A percentile compares a stretch with the other conserved stretches of the same genome.
These are phyloP conservation scores for Nephotettix cincticeps DNA, from an alignment of 1,140 invertebrate genomes.

Conservation along the genomic window DNA sequence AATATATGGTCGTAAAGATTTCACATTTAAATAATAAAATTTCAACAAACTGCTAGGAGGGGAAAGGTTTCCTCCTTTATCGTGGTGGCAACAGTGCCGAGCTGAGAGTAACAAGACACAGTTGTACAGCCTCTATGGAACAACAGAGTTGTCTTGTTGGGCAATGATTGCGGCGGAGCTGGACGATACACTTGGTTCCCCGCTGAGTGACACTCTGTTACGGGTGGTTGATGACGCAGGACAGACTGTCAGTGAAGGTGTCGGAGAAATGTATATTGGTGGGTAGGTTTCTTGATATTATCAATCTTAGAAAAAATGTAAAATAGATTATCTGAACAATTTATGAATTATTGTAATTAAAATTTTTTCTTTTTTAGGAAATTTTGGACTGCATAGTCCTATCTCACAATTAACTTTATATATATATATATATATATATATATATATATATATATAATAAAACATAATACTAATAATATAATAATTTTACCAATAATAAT, in stretches of 20 bases:
- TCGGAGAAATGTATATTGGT: slow-evolving; percentile 62
- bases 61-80: slow-evolving; percentile 54
- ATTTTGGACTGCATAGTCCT: too few relatives aligned
- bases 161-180: slow-evolving; percentile 61
- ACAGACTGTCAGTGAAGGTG: slow-evolving; percentile 32
- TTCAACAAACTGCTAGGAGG: slow-evolving; percentile 44
- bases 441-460: too few relatives aligned
- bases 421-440: too few relatives aligned
- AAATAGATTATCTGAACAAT: too few relatives aligned
- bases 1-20: neutral
- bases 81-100: slow-evolving; percentile 49
- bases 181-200: slow-evolving; percentile 54
- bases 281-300: too few relatives aligned
- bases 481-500: too few relatives aligned
- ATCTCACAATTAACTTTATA: too few relatives aligned
- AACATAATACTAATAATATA: too few relatives aligned
- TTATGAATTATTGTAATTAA: too few relatives aligned
- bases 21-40: neutral
- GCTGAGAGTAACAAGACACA: slow-evolving; percentile 52
- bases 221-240: slow-evolving; percentile 49
- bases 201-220: slow-evolving; percentile 61
- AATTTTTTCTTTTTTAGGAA: too few relatives aligned
- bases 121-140: slow-evolving; percentile 78
- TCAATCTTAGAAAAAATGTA: too few relatives aligned
- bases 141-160: slow-evolving; percentile 85